Percentiles rank a stretch among this genome's conserved stretches.
Evolutionary conservation across 2,797 vertebrate species (phyloP).

Genomic region (Masticophis lateralis): DNA sequence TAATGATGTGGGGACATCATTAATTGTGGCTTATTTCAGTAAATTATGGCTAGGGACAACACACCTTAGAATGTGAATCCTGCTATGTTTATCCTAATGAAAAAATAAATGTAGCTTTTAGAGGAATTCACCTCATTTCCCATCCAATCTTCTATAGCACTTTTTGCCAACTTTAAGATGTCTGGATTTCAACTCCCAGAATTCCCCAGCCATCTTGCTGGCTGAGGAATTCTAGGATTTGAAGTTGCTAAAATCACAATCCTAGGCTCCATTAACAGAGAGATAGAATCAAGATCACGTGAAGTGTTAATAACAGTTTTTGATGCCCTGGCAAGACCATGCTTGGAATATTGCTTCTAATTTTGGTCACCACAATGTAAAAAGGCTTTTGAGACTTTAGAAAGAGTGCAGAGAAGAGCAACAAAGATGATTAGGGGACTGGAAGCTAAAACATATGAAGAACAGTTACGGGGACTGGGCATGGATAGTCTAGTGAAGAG

Average conservation of each 20-base stretch:
- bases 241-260: not conserved
- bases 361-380: not conserved
- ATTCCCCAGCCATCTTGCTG: not conserved
- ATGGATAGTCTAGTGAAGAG: not conserved
- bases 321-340: not conserved
- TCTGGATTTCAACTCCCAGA: not conserved
- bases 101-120: not conserved
- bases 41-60: not conserved
- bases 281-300: not conserved
- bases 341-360: not conserved
- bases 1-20: not conserved
- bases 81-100: not conserved
- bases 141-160: not conserved
- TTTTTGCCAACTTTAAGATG: not conserved
- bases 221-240: not conserved
- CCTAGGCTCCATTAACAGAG: not conserved
- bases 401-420: not conserved
- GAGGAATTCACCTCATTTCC: not conserved
- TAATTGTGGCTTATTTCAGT: not conserved
- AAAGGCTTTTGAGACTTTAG: not conserved
- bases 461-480: fast-evolving
- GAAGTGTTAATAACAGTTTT: not conserved
- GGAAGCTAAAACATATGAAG: not conserved
- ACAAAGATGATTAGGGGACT: not conserved
- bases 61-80: not conserved